Evolutionary conservation across 2,888 invertebrate species (phyloP).

Genomic region (Lithophane ornitopus): DNA sequence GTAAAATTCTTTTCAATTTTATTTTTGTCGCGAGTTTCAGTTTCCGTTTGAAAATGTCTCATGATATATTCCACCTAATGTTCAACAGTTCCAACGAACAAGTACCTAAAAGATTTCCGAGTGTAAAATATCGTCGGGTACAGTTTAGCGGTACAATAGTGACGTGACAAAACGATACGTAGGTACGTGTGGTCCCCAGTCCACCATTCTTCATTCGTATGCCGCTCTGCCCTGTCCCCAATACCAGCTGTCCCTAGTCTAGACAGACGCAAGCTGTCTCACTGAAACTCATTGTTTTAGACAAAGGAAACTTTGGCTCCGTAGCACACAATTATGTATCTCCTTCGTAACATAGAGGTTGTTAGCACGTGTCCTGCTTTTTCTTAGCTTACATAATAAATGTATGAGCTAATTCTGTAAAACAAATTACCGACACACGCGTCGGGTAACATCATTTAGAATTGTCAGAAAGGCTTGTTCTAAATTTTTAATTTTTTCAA

Average conservation of each 20-base stretch:
- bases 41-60: slow-evolving; percentile 31
- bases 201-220: slow-evolving; percentile 72
- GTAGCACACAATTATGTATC: slow-evolving; percentile 69
- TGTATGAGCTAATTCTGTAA: slow-evolving; percentile 29
- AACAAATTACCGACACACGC: slow-evolving; percentile 2
- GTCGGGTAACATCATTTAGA: slow-evolving; percentile 4
- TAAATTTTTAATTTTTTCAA: neutral
- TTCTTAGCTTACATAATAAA: slow-evolving; percentile 55
- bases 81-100: slow-evolving; percentile 38
- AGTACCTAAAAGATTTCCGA: slow-evolving; percentile 46
- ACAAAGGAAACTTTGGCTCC: slow-evolving; percentile 73
- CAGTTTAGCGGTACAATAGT: slow-evolving; percentile 41
- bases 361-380: slow-evolving; percentile 52
- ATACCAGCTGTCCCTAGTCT: slow-evolving; percentile 68
- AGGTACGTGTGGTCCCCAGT: slow-evolving; percentile 54
- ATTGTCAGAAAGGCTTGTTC: neutral
- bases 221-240: slow-evolving; percentile 62
- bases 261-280: slow-evolving; percentile 69
- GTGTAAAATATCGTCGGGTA: slow-evolving; percentile 56
- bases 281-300: slow-evolving; percentile 75
- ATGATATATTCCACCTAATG: slow-evolving; percentile 32
- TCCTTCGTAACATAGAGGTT: slow-evolving; percentile 66
- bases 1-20: slow-evolving; percentile 24
- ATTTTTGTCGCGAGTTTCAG: slow-evolving; percentile 9
- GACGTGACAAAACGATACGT: slow-evolving; percentile 50